A percentile compares a stretch with the other conserved stretches of the same genome.
phyloP scores from a whole-genome alignment of 1,140 invertebrate genomes.

The Cyrtorhinus lividipennis region DNA sequence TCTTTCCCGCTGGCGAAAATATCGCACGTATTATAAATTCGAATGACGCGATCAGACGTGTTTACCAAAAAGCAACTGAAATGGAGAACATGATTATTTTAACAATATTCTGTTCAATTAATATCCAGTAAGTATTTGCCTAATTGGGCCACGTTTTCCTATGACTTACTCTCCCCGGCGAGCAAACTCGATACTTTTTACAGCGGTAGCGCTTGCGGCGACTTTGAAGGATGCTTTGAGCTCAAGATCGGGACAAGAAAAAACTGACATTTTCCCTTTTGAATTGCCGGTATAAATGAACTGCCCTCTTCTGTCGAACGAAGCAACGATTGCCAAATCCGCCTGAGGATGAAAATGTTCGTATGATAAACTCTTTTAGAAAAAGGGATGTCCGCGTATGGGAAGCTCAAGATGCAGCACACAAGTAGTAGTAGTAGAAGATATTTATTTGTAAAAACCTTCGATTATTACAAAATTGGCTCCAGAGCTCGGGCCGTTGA shows the following conservation, averaged over 20 bases:
- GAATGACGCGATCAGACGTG: conserved; percentile 89
- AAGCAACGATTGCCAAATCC: conserved; percentile 89
- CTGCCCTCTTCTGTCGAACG: conserved; percentile 86
- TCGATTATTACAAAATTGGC: no score
- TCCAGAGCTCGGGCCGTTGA: no score
- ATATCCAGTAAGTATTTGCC: no score
- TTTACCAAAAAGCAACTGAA: conserved; percentile 86
- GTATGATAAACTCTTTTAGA: no score
- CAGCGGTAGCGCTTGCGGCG: conserved; percentile 82
- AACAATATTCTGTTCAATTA: no score
- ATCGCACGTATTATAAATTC: conserved; percentile 85
- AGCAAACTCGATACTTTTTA: conserved; percentile 97
- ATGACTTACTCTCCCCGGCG: conserved; percentile 80
- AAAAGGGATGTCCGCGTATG: no score
- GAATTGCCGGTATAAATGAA: conserved; percentile 93
- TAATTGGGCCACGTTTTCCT: no score
- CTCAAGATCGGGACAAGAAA: conserved; percentile 55
- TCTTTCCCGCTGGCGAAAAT: conserved; percentile 76
- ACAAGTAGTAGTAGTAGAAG: no score
- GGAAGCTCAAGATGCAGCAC: no score
- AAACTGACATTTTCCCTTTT: conserved; percentile 79
- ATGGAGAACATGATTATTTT: no score
- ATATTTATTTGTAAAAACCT: no score
- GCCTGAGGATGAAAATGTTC: no score
- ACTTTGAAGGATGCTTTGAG: conserved; percentile 87